Conservation (phyloP, 2,888 invertebrate species). For the Agriopis marginaria region DNA sequence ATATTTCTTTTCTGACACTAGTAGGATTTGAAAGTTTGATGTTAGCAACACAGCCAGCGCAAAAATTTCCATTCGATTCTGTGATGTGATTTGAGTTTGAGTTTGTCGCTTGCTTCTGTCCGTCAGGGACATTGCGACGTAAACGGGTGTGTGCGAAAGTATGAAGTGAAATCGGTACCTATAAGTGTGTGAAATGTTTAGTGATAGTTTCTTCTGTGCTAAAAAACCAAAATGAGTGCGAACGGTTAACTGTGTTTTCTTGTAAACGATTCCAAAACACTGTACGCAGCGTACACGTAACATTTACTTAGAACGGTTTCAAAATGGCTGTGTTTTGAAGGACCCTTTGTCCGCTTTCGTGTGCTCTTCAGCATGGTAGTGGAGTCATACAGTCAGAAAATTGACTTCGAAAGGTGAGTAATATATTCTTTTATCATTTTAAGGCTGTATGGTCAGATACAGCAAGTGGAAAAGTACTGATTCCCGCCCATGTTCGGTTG, state of each 20-base stretch:
- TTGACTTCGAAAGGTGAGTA: slow-evolving; percentile 88
- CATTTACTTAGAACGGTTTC: slow-evolving; percentile 84
- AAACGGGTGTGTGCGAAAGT: slow-evolving; percentile 85
- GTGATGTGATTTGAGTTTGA: slow-evolving; percentile 57
- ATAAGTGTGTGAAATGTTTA: slow-evolving; percentile 85
- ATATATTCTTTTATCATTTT: slow-evolving; percentile 61
- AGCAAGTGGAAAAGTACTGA: slow-evolving; percentile 78
- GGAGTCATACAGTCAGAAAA: slow-evolving; percentile 87
- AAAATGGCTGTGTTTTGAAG: slow-evolving; percentile 92
- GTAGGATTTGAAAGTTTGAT: slow-evolving; percentile 45
- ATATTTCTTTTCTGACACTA: not conserved
- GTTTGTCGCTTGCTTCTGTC: slow-evolving; percentile 72
- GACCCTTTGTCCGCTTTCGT: slow-evolving; percentile 88
- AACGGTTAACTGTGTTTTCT: slow-evolving; percentile 75
- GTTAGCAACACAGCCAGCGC: slow-evolving; percentile 57
- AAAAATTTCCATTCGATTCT: slow-evolving; percentile 50
- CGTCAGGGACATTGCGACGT: slow-evolving; percentile 78
- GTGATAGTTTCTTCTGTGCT: slow-evolving; percentile 83
- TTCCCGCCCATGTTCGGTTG: slow-evolving; percentile 74
- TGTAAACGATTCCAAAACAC: slow-evolving; percentile 63
- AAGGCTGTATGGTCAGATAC: slow-evolving; percentile 57
- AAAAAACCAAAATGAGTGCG: slow-evolving; percentile 83
- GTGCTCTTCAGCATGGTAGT: slow-evolving; percentile 89
- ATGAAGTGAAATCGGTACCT: slow-evolving; percentile 85
- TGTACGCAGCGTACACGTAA: slow-evolving; percentile 79